Evolutionary conservation across 2,797 vertebrate genomes (phyloP).

Genomic region (Lepilemur septentrionalis): DNA sequence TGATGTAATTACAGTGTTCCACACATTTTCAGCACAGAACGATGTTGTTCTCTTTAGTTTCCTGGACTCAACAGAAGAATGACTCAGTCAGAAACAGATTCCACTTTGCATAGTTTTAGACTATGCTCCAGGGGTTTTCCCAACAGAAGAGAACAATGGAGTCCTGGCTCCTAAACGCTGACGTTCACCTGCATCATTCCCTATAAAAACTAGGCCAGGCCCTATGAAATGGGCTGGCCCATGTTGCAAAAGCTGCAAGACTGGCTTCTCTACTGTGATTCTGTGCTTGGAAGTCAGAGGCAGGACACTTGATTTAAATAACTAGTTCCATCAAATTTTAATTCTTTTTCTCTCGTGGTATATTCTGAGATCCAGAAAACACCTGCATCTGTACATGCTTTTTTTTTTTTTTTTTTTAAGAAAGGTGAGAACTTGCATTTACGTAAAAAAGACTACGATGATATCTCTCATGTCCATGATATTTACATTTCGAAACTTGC

Average conservation of each 20-base stretch:
- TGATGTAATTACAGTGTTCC: not conserved
- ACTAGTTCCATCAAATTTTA: not conserved
- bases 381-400: not conserved
- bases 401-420: conserved; percentile 23
- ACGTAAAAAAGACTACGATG: not conserved
- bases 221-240: not conserved
- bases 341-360: not conserved
- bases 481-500: not conserved
- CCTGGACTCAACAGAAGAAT: not conserved
- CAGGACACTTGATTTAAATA: not conserved
- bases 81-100: conserved; percentile 1
- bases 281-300: not conserved
- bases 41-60: not conserved
- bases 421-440: not conserved
- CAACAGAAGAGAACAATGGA: not conserved
- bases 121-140: not conserved
- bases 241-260: not conserved
- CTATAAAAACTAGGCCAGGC: not conserved
- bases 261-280: not conserved
- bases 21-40: not conserved
- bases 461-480: not conserved
- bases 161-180: not conserved
- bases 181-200: not conserved
- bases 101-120: not conserved
- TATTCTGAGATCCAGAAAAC: not conserved